A percentile compares a stretch with the other conserved stretches of the same genome.
Evolutionary conservation across 2,113 vertebrate species (phyloP).

Genomic region (Dicrurus megarhynchus): DNA sequence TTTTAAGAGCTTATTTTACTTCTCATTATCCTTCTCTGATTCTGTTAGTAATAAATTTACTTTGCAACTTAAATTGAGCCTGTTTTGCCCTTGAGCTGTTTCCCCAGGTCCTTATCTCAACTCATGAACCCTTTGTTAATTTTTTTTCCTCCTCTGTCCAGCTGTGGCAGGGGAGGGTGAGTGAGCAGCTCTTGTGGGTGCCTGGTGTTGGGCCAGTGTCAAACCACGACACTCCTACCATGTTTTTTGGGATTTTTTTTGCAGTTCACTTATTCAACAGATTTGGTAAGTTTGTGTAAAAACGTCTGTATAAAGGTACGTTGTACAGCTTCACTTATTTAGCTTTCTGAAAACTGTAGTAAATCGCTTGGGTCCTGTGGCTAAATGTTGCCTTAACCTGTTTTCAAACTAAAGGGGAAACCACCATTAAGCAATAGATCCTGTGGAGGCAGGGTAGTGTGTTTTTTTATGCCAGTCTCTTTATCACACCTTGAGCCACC

Average conservation of each 20-base stretch:
- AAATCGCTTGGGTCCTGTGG: not conserved
- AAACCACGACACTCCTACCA: not conserved
- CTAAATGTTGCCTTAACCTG: not conserved
- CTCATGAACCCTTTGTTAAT: not conserved
- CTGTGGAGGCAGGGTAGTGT: not conserved
- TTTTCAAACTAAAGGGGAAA: not conserved
- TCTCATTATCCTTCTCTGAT: not conserved
- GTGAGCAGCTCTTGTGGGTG: fast-evolving
- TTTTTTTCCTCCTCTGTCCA: not conserved
- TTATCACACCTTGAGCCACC: not conserved
- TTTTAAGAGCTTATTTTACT: not conserved
- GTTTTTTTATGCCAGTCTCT: not conserved
- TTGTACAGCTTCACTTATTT: not conserved
- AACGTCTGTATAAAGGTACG: not conserved
- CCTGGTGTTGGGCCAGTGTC: not conserved
- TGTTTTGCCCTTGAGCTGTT: not conserved
- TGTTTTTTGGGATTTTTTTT: not conserved
- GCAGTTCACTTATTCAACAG: not conserved
- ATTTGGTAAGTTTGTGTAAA: not conserved
- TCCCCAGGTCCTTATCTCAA: not conserved
- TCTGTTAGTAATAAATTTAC: not conserved
- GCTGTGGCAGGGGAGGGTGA: not conserved
- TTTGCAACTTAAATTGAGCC: not conserved
- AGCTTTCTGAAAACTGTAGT: not conserved
- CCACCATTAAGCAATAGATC: not conserved